Evolutionary conservation across 2,113 vertebrate species (phyloP).

Genomic region (Gallinago paraguaiae): DNA sequence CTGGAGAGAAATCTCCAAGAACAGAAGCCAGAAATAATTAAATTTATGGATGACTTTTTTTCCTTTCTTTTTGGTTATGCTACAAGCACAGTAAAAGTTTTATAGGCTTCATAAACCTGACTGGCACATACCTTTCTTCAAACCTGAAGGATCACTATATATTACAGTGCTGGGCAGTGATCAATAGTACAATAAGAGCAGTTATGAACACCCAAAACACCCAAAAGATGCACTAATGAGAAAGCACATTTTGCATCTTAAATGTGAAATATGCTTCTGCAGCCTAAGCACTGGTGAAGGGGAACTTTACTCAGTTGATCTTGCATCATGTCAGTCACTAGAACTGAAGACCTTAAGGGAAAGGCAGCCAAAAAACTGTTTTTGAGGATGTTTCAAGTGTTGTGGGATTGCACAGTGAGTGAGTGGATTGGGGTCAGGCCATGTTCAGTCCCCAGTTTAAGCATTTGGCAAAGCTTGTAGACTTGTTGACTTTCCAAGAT

Average conservation of each 20-base stretch:
- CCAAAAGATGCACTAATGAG: slow-evolving; percentile 9
- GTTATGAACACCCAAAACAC: background rate
- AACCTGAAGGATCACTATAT: background rate
- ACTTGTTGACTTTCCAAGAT: background rate
- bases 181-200: background rate
- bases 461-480: background rate
- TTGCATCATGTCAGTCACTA: background rate
- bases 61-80: slow-evolving; percentile 39
- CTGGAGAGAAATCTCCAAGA: slow-evolving; percentile 26
- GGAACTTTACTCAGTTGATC: background rate
- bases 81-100: slow-evolving; percentile 41
- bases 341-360: background rate
- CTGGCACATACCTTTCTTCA: background rate
- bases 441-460: background rate
- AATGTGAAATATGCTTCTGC: background rate
- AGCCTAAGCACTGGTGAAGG: background rate
- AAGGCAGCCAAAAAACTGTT: background rate
- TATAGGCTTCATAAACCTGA: slow-evolving; percentile 50
- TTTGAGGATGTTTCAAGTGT: background rate
- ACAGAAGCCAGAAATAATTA: slow-evolving; percentile 59
- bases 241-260: background rate
- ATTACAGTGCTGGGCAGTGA: background rate
- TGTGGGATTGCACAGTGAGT: background rate
- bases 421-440: background rate
- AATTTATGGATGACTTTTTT: slow-evolving; percentile 26